phyloP scores from a whole-genome alignment of 2,797 vertebrate genomes.

The Mus caroli region DNA sequence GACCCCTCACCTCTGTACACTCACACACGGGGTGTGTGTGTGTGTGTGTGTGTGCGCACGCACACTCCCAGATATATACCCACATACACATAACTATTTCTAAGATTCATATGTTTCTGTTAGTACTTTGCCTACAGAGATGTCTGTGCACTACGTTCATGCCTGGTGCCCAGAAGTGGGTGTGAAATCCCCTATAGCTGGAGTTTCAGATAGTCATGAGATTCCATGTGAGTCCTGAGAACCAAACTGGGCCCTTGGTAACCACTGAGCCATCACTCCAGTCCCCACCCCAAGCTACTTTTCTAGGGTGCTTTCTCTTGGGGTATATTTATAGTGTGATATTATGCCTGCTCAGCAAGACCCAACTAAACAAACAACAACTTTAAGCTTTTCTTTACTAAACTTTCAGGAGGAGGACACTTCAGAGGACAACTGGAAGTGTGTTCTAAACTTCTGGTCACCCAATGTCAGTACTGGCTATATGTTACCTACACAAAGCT shows the following conservation, averaged over 20 bases:
- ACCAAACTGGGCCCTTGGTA: neutral
- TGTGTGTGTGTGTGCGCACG: no score
- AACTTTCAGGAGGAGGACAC: conserved; percentile 47
- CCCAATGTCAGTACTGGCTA: neutral
- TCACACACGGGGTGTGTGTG: neutral
- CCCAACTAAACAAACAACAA: conserved; percentile 36
- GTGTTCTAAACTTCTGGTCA: neutral
- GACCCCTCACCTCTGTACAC: neutral
- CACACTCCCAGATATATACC: neutral
- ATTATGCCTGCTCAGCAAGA: conserved; percentile 2
- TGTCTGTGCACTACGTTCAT: neutral
- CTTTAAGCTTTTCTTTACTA: conserved; percentile 9
- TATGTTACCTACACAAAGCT: neutral
- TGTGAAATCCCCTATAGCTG: neutral
- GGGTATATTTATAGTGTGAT: neutral
- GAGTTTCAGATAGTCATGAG: neutral
- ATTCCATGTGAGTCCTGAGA: neutral
- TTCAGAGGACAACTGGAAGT: neutral
- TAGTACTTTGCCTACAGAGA: neutral
- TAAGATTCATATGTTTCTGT: neutral
- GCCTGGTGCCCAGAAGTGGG: neutral
- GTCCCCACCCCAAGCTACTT: neutral
- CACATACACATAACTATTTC: neutral
- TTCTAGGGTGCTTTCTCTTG: neutral
- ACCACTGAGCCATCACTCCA: no score